Evolutionary conservation across 1,140 invertebrate genomes (phyloP).

Genomic region (Himalopsyche phryganea): DNA sequence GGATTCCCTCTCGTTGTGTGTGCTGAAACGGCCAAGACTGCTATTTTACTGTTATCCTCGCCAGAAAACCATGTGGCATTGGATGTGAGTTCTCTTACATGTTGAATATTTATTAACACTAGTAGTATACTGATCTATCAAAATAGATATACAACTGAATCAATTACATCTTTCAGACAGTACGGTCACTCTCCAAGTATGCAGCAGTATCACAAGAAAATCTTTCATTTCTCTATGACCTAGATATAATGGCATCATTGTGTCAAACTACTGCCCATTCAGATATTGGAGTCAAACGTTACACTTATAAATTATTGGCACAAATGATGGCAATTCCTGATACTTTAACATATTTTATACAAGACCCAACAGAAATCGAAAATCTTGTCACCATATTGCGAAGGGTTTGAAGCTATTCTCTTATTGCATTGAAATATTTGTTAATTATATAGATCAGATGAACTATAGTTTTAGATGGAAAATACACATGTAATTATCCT

Average conservation of each 20-base stretch:
- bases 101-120: no score
- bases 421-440: no score
- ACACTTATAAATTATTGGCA: slow-evolving; percentile 13
- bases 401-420: no score
- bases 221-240: neutral
- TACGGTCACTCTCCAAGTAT: slow-evolving; percentile 16
- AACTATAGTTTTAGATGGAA: no score
- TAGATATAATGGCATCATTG: slow-evolving; percentile 1
- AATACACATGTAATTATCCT: no score
- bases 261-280: neutral
- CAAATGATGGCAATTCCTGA: slow-evolving; percentile 4
- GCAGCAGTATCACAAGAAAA: slow-evolving; percentile 2
- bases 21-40: slow-evolving; percentile 21
- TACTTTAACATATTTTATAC: slow-evolving; percentile 3
- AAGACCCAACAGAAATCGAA: neutral
- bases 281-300: slow-evolving; percentile 5
- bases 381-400: neutral
- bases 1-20: slow-evolving; percentile 22
- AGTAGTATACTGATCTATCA: no score
- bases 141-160: no score
- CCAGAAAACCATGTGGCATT: slow-evolving; percentile 17
- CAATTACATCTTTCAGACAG: slow-evolving; percentile 2
- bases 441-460: no score
- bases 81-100: no score
- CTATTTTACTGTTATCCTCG: slow-evolving; percentile 19